Evolutionary conservation across 1,140 invertebrate species (phyloP), one percentile per base, ranked within the genome.

Genomic region (Ips typographus): DNA sequence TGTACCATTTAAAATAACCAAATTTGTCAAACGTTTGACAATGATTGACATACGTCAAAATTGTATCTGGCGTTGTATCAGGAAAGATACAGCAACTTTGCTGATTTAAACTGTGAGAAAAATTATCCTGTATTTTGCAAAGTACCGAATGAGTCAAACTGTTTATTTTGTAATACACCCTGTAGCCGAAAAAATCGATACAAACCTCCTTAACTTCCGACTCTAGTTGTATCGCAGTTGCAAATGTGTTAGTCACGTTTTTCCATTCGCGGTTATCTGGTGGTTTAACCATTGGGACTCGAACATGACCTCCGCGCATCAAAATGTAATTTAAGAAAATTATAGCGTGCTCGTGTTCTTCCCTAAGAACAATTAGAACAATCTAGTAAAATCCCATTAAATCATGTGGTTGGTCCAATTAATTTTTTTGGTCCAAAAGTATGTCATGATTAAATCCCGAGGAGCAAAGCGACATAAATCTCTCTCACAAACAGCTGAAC

Each of bases 271-370:
- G 78, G 52, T 82, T 76, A 1, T 82, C 79, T 1, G 90, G 89
- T 55, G 84, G 82, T 70, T 85, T 77, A 5, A 92, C 83, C n/a
- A 75, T 75, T 40, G 71, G 73, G 4, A 89, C 75, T 38, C 77
- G 68, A 4, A 94, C 84, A 6, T 83, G 78, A 1, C 93, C 94
- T 7, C 94, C 94, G 39, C 94, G 82, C 76, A 89, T 87, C 76
- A 93, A 92, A 80, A 91, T 88, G 77, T 94, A 96, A 58, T 86
- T 85, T 81, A 94, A 88, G 4, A 91, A 83, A 74, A 85, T 86
- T 80, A 89, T 85, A 0, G 90, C 91, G 77, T 94, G 92, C 65
- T 88, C 87, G 2, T 88, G 84, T 80, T 95, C 93, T 75, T 94
- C 93, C 47, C 69, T 71, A 39, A 22, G 22, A 22, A 22, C 22